Evolutionary conservation across 2,113 vertebrate species (phyloP).

Genomic region (Columba janthina): DNA sequence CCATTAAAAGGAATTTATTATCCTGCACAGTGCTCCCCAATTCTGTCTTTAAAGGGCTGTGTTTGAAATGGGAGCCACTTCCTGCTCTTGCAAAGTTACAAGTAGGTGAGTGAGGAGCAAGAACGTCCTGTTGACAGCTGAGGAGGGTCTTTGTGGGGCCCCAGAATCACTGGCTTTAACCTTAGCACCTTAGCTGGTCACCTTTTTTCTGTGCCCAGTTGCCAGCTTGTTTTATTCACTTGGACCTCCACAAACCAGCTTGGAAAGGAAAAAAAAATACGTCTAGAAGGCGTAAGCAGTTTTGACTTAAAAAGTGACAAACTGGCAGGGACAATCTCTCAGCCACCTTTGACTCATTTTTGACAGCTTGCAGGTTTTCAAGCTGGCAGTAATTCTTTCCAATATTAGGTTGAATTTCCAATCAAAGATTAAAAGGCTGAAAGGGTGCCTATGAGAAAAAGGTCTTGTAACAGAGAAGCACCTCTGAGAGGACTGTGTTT

Average conservation of each 20-base stretch:
- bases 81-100: background rate
- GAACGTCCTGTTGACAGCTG: background rate
- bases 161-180: background rate
- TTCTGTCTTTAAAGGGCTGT: background rate
- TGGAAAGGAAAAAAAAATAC: background rate
- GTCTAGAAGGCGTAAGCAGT: background rate
- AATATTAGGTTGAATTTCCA: background rate
- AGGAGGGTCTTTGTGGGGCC: background rate
- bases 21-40: rapidly evolving
- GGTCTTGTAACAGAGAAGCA: background rate
- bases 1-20: background rate
- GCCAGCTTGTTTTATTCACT: background rate
- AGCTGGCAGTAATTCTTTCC: background rate
- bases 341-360: background rate
- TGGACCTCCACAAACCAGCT: background rate
- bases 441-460: background rate
- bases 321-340: background rate
- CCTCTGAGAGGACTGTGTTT: background rate
- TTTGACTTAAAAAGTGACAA: background rate
- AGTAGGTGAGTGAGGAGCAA: background rate
- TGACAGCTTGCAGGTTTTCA: background rate
- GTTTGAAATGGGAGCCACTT: background rate
- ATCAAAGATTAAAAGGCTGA: background rate
- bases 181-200: background rate
- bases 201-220: background rate